These are phyloP conservation scores for Drosophila kikkawai DNA, from an alignment of 1,140 invertebrate genomes.

Conservation along the genomic window DNA sequence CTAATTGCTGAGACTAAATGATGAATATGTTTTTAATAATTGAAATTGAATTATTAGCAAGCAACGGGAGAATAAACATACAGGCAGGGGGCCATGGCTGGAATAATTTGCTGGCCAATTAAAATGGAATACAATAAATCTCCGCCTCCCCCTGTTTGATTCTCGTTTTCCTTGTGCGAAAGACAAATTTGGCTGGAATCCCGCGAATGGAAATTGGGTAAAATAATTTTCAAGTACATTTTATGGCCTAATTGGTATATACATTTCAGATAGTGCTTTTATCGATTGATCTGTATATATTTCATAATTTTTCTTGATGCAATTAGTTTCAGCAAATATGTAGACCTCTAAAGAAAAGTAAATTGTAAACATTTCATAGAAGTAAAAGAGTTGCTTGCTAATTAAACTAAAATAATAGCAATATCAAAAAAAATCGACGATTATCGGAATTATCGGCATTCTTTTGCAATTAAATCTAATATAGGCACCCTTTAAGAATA, in stretches of 20 bases:
- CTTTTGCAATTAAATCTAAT: no score
- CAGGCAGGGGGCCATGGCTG: conserved; percentile 25
- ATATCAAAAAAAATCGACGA: no score
- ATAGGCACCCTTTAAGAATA: not conserved
- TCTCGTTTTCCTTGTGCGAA: conserved; percentile 31
- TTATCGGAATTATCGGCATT: no score
- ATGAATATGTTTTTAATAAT: conserved; percentile 65
- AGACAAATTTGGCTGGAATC: conserved; percentile 57
- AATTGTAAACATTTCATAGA: not conserved
- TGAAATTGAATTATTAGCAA: conserved; percentile 45
- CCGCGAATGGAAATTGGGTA: conserved; percentile 19
- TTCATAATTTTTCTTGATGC: not conserved
- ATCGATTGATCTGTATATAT: conserved; percentile 8
- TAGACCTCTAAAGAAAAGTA: not conserved
- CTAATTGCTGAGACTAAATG: conserved; percentile 60
- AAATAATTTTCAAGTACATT: conserved; percentile 76
- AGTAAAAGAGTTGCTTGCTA: not conserved
- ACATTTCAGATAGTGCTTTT: conserved; percentile 22
- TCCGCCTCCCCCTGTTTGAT: conserved; percentile 11
- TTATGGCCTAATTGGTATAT: conserved; percentile 62
- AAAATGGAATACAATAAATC: conserved; percentile 60
- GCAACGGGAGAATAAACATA: conserved; percentile 11
- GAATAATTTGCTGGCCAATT: conserved; percentile 69
- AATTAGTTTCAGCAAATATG: conserved; percentile 2
- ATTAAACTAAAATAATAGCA: no score